These are phyloP conservation scores for Excalfactoria chinensis DNA, from an alignment of 2,113 vertebrate species.

Conservation along the genomic window DNA sequence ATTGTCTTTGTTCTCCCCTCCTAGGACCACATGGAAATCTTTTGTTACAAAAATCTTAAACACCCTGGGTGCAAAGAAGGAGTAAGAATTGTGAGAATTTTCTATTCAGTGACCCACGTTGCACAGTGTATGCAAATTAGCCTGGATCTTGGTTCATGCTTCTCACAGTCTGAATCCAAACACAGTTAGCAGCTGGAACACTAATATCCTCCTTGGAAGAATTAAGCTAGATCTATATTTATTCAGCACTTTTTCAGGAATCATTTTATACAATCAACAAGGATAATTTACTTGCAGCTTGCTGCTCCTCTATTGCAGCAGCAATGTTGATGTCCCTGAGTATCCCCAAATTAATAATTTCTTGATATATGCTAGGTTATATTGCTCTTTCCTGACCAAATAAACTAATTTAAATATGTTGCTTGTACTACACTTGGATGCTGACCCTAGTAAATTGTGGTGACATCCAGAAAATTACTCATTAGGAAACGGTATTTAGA, in stretches of 20 bases:
- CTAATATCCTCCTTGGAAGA: neutral
- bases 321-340: slow-evolving; percentile 35
- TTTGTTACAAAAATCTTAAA: neutral
- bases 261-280: slow-evolving; percentile 22
- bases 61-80: neutral
- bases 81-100: neutral
- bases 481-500: slow-evolving; percentile 74
- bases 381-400: slow-evolving; percentile 65
- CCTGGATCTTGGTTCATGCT: neutral
- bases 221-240: neutral
- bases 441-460: slow-evolving; percentile 70
- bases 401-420: slow-evolving; percentile 72
- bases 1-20: neutral
- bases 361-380: slow-evolving; percentile 51
- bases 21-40: neutral
- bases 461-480: slow-evolving; percentile 77
- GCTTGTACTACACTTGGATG: slow-evolving; percentile 68
- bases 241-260: neutral
- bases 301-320: neutral
- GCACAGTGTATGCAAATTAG: neutral
- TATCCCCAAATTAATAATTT: slow-evolving; percentile 65
- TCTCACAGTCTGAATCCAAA: neutral
- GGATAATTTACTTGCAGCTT: neutral
- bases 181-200: neutral
- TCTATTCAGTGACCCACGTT: neutral